Conservation (phyloP, 2,888 invertebrate genomes). For the Subacronicta megacephala region DNA sequence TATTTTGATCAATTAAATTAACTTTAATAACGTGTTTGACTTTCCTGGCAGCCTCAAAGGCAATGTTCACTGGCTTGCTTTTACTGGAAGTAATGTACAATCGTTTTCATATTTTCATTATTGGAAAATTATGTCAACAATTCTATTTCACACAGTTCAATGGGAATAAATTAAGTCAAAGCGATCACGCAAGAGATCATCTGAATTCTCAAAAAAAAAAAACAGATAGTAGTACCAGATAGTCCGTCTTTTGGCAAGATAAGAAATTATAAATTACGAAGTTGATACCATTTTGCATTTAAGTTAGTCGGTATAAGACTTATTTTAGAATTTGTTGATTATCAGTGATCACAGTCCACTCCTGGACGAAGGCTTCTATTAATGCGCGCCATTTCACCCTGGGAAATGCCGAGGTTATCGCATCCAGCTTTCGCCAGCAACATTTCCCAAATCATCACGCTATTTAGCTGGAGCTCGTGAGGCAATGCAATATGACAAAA, state of each 20-base stretch:
- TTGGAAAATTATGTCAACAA: slow-evolving; percentile 2
- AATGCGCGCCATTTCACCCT: too few species aligned
- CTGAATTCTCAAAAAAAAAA: slow-evolving; percentile 53
- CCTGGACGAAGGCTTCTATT: too few species aligned
- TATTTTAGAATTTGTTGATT: slow-evolving; percentile 65
- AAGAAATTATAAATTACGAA: slow-evolving; percentile 74
- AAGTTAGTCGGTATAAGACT: slow-evolving; percentile 69
- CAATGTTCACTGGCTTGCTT: not conserved
- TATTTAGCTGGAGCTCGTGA: too few species aligned
- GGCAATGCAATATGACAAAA: not conserved
- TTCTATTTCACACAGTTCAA: slow-evolving; percentile 1
- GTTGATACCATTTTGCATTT: slow-evolving; percentile 77
- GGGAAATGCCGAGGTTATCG: too few species aligned
- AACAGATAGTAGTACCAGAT: slow-evolving; percentile 55
- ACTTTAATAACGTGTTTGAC: not conserved
- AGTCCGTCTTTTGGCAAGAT: slow-evolving; percentile 68
- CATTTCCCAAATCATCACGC: too few species aligned
- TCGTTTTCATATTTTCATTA: slow-evolving; percentile 6
- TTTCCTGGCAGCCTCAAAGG: not conserved
- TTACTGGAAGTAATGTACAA: not conserved
- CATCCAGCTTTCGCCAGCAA: too few species aligned
- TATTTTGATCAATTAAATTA: slow-evolving; percentile 1
- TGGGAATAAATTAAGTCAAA: slow-evolving; percentile 4
- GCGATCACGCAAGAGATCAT: slow-evolving; percentile 13
- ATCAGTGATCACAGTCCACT: too few species aligned